Base-by-base conservation (phyloP, 2,888 invertebrate species). In the Tenthredo livida region DNA sequence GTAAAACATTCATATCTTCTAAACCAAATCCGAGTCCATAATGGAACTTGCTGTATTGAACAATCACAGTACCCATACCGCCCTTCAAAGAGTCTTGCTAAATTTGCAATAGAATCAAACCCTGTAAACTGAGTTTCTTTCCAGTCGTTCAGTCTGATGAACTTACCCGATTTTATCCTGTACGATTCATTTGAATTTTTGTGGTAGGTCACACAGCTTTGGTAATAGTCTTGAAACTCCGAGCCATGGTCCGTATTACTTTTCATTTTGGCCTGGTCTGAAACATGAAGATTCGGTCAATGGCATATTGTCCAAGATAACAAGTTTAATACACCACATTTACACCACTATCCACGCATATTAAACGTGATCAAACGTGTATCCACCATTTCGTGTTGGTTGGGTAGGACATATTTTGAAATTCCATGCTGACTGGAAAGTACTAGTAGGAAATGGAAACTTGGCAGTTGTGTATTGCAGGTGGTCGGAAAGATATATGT, bases 151-250 rank as follows among this genome's bases (percentile, higher is more conserved):
- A 73, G 65, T 84, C 29, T 37, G 17, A 47, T 47, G n/a, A 61
- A 88, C 87, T 78, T 86, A 90, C 90, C 90, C 54, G 87, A 54
- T n/a, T 43, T 0, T 84, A 87, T 86, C 78, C 87, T 89, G 40
- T 89, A 86, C 1, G 17, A 75, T 9, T 72, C 75, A 21, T 80
- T 84, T n/a, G 87, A 43, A 10, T 73, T 84, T 7, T 17, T 54
- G 25, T 90, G 88, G 78, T 91, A 90, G 37, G 86, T 84, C 2
- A 91, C 25, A 37, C 91, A 91, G 73, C 90, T 91, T 6, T 89
- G n/a, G 67, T 90, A 90, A 85, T 90, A 91, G 0, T 78, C 78
- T n/a, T 25, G 17, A 2, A 77, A 54, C 33, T 58, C 50, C 1
- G 85, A 84, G 5, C 84, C 33, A 10, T 50, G 40, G 1, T 50